Conservation (phyloP, 2,888 invertebrate genomes). For the Metellina segmentata region DNA sequence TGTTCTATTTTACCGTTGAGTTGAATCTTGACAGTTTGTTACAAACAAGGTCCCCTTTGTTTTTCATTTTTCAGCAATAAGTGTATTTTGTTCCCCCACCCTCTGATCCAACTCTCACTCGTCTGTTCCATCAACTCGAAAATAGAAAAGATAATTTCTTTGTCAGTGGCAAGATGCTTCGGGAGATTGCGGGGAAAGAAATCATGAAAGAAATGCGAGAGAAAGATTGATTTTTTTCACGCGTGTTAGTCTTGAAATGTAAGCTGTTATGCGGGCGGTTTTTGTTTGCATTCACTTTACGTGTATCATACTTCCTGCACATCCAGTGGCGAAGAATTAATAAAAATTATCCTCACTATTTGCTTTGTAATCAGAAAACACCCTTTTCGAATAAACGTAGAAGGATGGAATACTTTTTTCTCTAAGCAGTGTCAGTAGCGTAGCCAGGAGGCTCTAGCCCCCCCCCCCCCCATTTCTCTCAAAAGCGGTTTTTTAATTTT, state of each 20-base stretch:
- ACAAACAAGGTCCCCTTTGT: slow-evolving; percentile 45
- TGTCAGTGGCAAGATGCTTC: slow-evolving; percentile 14
- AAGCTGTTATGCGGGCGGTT: background rate
- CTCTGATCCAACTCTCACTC: background rate
- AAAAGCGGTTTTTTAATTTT: too few relatives aligned
- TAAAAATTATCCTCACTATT: too few relatives aligned
- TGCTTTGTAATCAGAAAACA: too few relatives aligned
- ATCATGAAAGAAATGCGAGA: background rate
- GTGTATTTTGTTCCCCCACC: slow-evolving; percentile 1
- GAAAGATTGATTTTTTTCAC: background rate
- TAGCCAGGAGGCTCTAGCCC: too few relatives aligned
- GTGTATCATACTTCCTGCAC: too few relatives aligned
- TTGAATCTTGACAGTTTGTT: slow-evolving; percentile 57
- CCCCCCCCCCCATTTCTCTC: too few relatives aligned
- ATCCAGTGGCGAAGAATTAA: too few relatives aligned
- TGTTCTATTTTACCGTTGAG: slow-evolving; percentile 51
- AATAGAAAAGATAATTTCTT: slow-evolving; percentile 40
- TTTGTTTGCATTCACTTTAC: background rate
- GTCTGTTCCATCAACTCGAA: background rate
- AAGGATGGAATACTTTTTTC: too few relatives aligned
- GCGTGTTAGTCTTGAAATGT: too few relatives aligned
- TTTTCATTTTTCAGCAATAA: slow-evolving; percentile 27
- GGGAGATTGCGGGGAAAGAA: background rate
- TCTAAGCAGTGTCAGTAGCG: too few relatives aligned
- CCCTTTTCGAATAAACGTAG: too few relatives aligned